Evolutionary conservation across 2,113 vertebrate species (phyloP).

Genomic region (Hymenochirus boettgeri): DNA sequence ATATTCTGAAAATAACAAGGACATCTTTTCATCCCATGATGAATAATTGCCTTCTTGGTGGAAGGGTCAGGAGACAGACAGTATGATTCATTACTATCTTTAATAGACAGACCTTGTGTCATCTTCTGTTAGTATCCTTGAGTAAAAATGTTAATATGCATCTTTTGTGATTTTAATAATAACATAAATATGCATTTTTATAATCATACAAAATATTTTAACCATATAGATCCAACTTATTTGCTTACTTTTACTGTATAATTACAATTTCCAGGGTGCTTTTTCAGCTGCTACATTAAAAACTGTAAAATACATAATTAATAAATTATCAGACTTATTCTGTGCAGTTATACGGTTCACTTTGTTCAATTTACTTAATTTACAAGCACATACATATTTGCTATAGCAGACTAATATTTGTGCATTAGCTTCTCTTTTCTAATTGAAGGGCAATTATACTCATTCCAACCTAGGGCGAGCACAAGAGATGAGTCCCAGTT

Average conservation of each 20-base stretch:
- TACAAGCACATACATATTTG: no score
- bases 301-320: no score
- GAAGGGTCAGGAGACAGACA: conserved; percentile 29
- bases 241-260: background rate
- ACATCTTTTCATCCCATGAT: conserved; percentile 17
- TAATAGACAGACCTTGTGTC: conserved; percentile 27
- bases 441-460: no score
- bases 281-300: background rate
- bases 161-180: background rate
- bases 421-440: no score
- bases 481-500: no score
- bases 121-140: conserved; percentile 27
- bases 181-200: background rate
- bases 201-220: conserved; percentile 10
- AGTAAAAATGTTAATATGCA: conserved; percentile 27
- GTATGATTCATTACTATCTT: conserved; percentile 29
- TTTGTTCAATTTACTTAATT: no score
- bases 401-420: no score
- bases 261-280: background rate
- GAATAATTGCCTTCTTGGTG: conserved; percentile 14
- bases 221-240: no score
- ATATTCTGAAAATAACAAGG: conserved; percentile 35
- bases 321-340: no score
- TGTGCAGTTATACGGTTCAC: background rate
- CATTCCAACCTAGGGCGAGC: no score